Base-by-base conservation (phyloP, 2,888 invertebrate genomes). In the Xylocampa areola region DNA sequence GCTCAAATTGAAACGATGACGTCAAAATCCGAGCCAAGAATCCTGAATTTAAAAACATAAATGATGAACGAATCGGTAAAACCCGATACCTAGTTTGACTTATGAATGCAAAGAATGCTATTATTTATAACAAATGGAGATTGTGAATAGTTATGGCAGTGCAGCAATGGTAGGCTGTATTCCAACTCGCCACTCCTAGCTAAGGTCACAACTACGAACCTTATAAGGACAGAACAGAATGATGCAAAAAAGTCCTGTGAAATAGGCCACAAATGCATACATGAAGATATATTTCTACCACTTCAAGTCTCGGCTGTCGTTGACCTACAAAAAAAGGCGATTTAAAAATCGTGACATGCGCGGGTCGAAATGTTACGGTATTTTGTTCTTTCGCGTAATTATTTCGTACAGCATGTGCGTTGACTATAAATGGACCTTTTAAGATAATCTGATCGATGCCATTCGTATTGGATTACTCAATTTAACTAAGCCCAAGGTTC, bases 271-370 rank as follows among this genome's bases (percentile, higher is more conserved):
- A 80, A 81, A 70, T 79, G 76, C 80, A 76, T 73, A 76, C 73
- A 83, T 82, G 81, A 79, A 72, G 66, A 70, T 76, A 74, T 72
- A 66, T 76, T 77, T 79, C 74, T 74, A 73, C 73, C 58, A 71
- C 71, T 73, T 57, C 77, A 79, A 82, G 78, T 77, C 73, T 75
- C 69, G 59, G 35, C 59, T 78, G 82, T 80, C 82, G 86, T 85
- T 85, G 88, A 83, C 88, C 88, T 76, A 86, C 75, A 75, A 85
- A 80, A 76, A 66, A 66, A 74, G 71, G 67, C 66, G 73, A 72
- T 75, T 71, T 76, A 75, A 78, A 78, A 86, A 76, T 79, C 85
- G 83, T 86, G 86, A 83, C 82, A 82, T 70, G 64, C 64, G 60
- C 65, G 41, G 49, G 67, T 63, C 63, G 66, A 74, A 69, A 73